Evolutionary conservation across 2,797 vertebrate genomes (phyloP).

Genomic region (Phataginus tricuspis): DNA sequence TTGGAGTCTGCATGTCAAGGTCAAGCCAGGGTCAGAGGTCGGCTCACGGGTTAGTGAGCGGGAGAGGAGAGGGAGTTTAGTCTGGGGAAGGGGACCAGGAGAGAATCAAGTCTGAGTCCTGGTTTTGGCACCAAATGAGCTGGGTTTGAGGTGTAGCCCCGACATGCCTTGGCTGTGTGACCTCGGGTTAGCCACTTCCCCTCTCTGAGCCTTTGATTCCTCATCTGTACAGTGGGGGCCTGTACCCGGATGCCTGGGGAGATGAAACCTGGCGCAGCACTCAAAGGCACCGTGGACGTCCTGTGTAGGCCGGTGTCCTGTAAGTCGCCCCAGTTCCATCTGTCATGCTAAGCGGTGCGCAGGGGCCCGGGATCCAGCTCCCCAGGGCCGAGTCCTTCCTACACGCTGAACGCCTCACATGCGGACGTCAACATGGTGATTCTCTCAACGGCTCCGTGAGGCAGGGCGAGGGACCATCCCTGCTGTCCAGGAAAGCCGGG

Average conservation of each 20-base stretch:
- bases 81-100: neutral
- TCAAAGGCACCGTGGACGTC: neutral
- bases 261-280: neutral
- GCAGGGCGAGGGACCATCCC: neutral
- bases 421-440: neutral
- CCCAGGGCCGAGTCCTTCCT: neutral
- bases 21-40: neutral
- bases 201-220: neutral
- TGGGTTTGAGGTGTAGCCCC: neutral
- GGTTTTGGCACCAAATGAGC: neutral
- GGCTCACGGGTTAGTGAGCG: neutral
- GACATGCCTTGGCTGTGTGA: neutral
- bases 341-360: neutral
- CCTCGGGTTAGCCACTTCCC: neutral
- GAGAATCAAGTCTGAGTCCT: neutral
- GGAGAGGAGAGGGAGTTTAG: neutral
- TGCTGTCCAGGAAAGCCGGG: neutral
- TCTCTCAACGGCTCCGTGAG: neutral
- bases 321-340: neutral
- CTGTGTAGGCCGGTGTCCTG: neutral
- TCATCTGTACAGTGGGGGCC: neutral
- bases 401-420: fast-evolving
- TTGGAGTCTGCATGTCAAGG: neutral
- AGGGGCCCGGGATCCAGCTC: neutral
- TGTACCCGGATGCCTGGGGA: neutral